These are phyloP conservation scores for Ornithorhynchus anatinus DNA, from an alignment of 2,113 vertebrate species.

Conservation along the genomic window DNA sequence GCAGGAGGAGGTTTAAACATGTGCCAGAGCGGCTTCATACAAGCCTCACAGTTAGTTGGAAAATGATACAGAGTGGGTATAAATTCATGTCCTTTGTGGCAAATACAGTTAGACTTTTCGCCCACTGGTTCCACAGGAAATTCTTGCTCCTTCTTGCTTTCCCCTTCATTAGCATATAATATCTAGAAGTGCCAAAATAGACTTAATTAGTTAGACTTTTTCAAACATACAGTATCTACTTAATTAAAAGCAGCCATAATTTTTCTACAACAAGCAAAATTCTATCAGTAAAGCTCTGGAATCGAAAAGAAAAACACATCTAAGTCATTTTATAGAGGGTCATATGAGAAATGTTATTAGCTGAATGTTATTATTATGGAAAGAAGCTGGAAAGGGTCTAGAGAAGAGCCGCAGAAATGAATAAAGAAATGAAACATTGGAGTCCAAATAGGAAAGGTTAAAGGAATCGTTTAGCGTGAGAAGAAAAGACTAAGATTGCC, in stretches of 20 bases:
- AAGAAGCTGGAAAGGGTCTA: no score
- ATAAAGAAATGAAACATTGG: no score
- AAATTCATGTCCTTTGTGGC: conserved; percentile 98
- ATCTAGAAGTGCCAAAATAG: conserved; percentile 76
- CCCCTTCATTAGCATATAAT: conserved; percentile 97
- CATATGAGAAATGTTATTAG: no score
- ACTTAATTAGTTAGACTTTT: neutral
- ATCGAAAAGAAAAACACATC: no score
- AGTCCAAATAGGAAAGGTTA: no score
- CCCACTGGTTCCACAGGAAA: conserved; percentile 86
- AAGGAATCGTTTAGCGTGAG: no score
- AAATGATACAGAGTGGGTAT: conserved; percentile 98
- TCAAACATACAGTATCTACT: neutral
- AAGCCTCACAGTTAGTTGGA: conserved; percentile 97
- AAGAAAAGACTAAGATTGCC: no score
- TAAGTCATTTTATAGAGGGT: no score
- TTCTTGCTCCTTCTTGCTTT: conserved; percentile 97
- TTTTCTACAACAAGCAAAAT: neutral
- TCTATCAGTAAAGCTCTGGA: neutral
- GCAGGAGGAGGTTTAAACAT: conserved; percentile 99
- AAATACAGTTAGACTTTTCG: conserved; percentile 96
- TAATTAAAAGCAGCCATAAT: neutral
- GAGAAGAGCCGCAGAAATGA: no score
- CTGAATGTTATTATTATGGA: no score
- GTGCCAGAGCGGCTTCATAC: conserved; percentile 98